Evolutionary conservation across 2,888 invertebrate species (phyloP), one percentile per base, ranked within the genome.

Genomic region (Blera fallax): DNA sequence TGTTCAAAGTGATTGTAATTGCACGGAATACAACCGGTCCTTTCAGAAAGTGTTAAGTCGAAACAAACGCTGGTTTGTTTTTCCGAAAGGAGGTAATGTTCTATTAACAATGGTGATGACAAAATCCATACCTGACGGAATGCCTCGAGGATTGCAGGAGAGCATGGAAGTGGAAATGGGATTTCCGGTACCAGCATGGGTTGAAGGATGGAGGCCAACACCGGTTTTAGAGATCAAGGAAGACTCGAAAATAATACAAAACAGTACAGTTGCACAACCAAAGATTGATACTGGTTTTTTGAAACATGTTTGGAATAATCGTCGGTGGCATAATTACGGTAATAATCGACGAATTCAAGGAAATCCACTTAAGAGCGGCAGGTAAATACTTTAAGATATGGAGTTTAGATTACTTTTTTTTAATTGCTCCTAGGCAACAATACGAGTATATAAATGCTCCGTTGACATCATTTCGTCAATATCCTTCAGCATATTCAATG

Each of bases 121-220:
- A 3, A 90, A 90, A 79, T 72, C 89, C 4, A 72, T 90, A 4
- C 69, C 90, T 6, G 90, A 87, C 29, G 89, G 88, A 2, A 81
- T 87, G 7, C 90, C 90, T 3, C 80, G 87, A 48, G 90, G 90
- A 0, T 52, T 90, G 8, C 87, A 87, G 21, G 88, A 90, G 32
- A 88, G 88, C 8, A 45, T 90, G 6, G 90, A 90, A 72, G 88
- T 90, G 50, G 90, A 90, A 77, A 87, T 89, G 81, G 90, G 88
- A 69, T 73, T 74, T n/a, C 74, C 88, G 0, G n/a, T 90, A n/a
- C 90, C 90, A 6, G 89, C 90, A n/a, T 87, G 88, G 3, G 14
- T 89, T 1, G 89, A 89, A 3, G 89, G 89, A 8, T 90, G 90
- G 90, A 87, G 88, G 5, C 89, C 90, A 5, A 89, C 79, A 1